Percentiles rank a stretch among this genome's conserved stretches.
Conservation (phyloP, 1,140 invertebrate genomes). For the Leptonema lineaticorne region DNA sequence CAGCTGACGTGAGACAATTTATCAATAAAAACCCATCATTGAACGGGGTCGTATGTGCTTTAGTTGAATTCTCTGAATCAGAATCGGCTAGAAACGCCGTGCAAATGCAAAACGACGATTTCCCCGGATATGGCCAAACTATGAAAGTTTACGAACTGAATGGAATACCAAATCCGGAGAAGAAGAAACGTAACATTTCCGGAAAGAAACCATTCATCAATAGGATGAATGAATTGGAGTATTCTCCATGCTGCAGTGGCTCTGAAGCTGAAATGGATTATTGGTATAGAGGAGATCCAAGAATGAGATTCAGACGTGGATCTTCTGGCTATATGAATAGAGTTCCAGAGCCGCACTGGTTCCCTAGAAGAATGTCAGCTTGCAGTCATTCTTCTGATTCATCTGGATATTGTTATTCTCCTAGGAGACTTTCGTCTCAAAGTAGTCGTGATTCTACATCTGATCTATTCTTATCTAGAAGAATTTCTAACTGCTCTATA, state of each 20-base stretch:
- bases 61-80: constrained; percentile 87
- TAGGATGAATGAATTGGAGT: constrained; percentile 52
- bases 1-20: constrained; percentile 85
- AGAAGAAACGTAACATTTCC: constrained; percentile 55
- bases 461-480: constrained; percentile 56
- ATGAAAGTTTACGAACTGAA: constrained; percentile 61
- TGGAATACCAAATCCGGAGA: constrained; percentile 59
- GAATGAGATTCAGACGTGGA: constrained; percentile 53
- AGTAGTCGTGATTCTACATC: constrained; percentile 60
- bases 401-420: constrained; percentile 60
- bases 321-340: constrained; percentile 59
- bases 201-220: constrained; percentile 49
- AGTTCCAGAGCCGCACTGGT: constrained; percentile 61
- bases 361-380: constrained; percentile 61
- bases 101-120: constrained; percentile 57
- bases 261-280: constrained; percentile 67
- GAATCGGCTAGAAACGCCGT: constrained; percentile 79
- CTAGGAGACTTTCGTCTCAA: constrained; percentile 57
- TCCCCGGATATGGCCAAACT: constrained; percentile 49
- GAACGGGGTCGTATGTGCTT: constrained; percentile 78
- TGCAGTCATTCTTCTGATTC: constrained; percentile 58
- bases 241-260: constrained; percentile 66
- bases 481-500: constrained; percentile 61
- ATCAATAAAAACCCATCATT: constrained; percentile 88
- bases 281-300: constrained; percentile 53